These are phyloP conservation scores for Pan troglodytes DNA, from an alignment of 2,113 vertebrate genomes.

Conservation along the genomic window DNA sequence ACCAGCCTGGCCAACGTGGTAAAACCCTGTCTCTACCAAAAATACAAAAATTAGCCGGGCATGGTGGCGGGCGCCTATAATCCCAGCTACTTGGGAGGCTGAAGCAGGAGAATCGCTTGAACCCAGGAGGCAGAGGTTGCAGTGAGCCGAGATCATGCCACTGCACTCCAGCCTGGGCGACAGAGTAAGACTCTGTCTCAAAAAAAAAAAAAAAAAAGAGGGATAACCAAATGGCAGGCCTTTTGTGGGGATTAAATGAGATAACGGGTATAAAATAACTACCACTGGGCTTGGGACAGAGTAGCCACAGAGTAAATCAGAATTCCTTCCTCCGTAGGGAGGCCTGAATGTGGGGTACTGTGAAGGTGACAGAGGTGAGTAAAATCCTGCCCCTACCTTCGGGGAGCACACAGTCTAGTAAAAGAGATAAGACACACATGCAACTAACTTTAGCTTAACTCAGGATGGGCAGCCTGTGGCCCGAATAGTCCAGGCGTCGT, in stretches of 20 bases:
- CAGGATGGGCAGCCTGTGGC: not conserved
- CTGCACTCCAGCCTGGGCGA: not conserved
- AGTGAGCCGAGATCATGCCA: not conserved
- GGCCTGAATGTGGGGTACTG: not conserved
- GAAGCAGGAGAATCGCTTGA: not conserved
- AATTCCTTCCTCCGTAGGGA: not conserved
- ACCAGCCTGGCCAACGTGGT: not conserved
- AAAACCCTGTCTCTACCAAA: not conserved
- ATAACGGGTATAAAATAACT: not conserved
- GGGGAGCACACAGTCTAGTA: not conserved
- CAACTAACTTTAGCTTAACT: constrained; percentile 33
- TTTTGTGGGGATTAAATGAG: not conserved
- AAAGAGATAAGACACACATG: not conserved
- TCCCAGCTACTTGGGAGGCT: not conserved
- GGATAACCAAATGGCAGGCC: not conserved
- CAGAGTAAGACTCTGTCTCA: not conserved
- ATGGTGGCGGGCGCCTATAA: not conserved
- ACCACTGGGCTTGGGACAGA: not conserved
- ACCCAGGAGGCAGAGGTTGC: not conserved
- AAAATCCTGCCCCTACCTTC: not conserved
- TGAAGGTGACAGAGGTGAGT: not conserved
- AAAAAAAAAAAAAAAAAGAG: not conserved
- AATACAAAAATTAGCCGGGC: not conserved
- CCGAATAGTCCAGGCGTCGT: not conserved
- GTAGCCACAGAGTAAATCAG: constrained; percentile 9